Evolutionary conservation across 2,797 vertebrate genomes (phyloP).

Genomic region (Platyrinchus mystaceus): DNA sequence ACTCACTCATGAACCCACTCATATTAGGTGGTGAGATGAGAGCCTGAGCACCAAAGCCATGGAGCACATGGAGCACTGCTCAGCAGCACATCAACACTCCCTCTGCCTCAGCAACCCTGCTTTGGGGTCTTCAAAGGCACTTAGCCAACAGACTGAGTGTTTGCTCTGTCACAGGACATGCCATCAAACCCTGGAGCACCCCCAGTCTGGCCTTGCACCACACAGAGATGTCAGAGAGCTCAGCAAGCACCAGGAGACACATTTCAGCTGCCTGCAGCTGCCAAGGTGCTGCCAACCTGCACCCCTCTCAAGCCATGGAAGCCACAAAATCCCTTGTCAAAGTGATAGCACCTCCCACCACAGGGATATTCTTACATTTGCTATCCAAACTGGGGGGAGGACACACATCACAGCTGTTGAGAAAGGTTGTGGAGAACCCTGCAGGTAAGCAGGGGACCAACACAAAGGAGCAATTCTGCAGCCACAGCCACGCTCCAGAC

Average conservation of each 20-base stretch:
- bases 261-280: background rate
- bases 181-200: background rate
- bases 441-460: background rate
- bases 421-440: background rate
- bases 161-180: background rate
- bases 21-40: accelerated
- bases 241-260: background rate
- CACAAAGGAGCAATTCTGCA: background rate
- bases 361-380: background rate
- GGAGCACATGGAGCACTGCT: background rate
- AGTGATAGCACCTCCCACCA: background rate
- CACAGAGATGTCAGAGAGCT: background rate
- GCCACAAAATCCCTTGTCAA: background rate
- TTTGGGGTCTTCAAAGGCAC: background rate
- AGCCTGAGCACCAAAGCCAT: background rate
- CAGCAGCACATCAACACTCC: background rate
- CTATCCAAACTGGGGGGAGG: too few species aligned
- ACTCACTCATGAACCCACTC: accelerated
- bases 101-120: background rate
- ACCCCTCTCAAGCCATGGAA: background rate
- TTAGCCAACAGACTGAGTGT: background rate
- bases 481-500: background rate
- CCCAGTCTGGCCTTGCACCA: background rate
- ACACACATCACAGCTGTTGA: background rate
- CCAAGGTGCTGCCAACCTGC: background rate